phyloP scores from a whole-genome alignment of 2,888 invertebrate genomes.

The Elegia similella region DNA sequence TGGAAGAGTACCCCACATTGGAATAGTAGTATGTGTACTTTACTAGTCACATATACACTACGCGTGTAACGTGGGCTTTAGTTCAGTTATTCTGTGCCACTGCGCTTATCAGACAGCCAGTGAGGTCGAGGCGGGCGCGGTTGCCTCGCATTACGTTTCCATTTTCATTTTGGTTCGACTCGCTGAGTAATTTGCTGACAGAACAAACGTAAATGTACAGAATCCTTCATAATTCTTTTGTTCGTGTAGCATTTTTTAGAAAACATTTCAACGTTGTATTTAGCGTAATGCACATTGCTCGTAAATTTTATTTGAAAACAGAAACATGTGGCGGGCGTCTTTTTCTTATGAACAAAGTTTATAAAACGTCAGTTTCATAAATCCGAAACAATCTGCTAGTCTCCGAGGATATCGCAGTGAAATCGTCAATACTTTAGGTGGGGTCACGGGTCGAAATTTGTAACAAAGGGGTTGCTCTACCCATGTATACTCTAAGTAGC shows the following conservation, averaged over 20 bases:
- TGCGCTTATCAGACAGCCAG: slow-evolving; percentile 13
- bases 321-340: too few relatives aligned
- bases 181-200: slow-evolving; percentile 16
- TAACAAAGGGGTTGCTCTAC: slow-evolving; percentile 18
- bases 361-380: slow-evolving; percentile 13
- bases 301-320: too few relatives aligned
- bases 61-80: not conserved
- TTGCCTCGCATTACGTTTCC: slow-evolving; percentile 5
- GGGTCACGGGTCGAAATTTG: slow-evolving; percentile 18
- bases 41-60: not conserved
- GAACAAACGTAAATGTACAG: slow-evolving; percentile 1
- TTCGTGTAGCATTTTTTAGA: not conserved
- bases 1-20: too few relatives aligned
- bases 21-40: not conserved
- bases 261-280: too few relatives aligned
- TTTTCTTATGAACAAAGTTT: not conserved
- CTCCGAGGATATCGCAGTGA: slow-evolving; percentile 14
- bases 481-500: too few relatives aligned
- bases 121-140: not conserved
- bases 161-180: slow-evolving; percentile 15
- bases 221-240: slow-evolving; percentile 5
- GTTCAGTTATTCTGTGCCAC: not conserved
- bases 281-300: too few relatives aligned
- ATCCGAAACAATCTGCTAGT: slow-evolving; percentile 13
- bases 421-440: slow-evolving; percentile 17